phyloP scores from a whole-genome alignment of 2,113 vertebrate species.

The Uria aalge region DNA sequence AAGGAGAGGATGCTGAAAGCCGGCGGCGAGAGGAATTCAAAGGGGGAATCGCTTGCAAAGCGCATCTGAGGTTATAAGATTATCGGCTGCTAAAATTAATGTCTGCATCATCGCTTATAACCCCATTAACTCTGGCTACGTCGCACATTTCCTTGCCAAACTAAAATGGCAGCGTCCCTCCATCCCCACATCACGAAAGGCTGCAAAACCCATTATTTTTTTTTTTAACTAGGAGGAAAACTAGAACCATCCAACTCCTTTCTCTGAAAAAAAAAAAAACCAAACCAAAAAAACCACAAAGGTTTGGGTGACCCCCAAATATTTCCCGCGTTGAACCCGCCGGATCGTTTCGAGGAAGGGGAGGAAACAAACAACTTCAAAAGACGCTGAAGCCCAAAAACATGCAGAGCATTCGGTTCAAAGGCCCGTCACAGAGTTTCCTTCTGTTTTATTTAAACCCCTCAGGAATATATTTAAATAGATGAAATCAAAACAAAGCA shows the following conservation, averaged over 20 bases:
- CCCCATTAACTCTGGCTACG: background rate
- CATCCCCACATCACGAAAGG: accelerated
- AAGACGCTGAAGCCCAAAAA: conserved; percentile 15
- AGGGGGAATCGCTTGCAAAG: background rate
- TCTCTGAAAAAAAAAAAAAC: background rate
- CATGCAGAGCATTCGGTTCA: background rate
- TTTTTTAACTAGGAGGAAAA: background rate
- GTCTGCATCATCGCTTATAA: background rate
- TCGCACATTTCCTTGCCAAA: background rate
- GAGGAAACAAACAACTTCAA: background rate
- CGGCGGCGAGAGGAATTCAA: background rate
- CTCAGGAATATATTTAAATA: conserved; percentile 36
- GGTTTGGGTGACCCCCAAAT: background rate
- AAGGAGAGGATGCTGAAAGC: background rate
- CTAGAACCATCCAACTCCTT: background rate
- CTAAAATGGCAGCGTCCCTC: background rate
- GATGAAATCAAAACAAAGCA: conserved; percentile 39
- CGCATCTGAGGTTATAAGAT: accelerated
- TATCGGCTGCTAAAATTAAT: background rate
- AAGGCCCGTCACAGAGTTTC: background rate
- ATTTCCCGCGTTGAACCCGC: background rate
- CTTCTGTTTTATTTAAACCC: conserved; percentile 42
- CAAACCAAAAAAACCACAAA: background rate
- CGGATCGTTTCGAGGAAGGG: background rate
- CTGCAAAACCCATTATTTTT: background rate